Base-by-base conservation (phyloP, 2,113 vertebrate genomes). In the Anguilla japonica region DNA sequence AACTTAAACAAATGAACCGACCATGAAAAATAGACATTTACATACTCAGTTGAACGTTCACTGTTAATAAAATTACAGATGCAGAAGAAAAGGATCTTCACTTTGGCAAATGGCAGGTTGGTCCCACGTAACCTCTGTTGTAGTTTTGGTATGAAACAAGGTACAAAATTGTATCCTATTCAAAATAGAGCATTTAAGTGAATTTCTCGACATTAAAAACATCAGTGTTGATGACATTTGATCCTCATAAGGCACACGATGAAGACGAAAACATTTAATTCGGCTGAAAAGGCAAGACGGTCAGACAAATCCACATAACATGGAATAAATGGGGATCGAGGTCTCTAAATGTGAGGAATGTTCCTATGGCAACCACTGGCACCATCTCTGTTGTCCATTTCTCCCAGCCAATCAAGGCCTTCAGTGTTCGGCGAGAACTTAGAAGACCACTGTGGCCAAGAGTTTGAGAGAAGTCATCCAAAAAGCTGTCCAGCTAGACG, bases 41-140 rank as follows among this genome's bases (percentile, higher is more conserved):
- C 13, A 86, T 39, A 71, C 18, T 82, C 39, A 56, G 29, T 41
- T 53, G 56, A 26, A 29, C 41, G 39, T 46, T 41, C 43, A 60
- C 41, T 43, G 3, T n/a, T 40, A 85, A 40, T 29, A 41, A 50
- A 29, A 79, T 50, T 4, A 60, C 18, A 41, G 9, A 63, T 20
- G 20, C 34, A 29, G 29, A 63, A 57, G 50, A 82, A 39, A 39
- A 40, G 50, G 34, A 71, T 56, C 40, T 57, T 80, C 46, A 83
- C 81, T 87, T 87, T 87, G 86, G 86, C 82, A 87, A 79, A 26
- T 75, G 60, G 50, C 9, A 83, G n/a, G n/a, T 57, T 87, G 46
- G 82, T 79, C 82, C 82, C 29, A 29, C 11, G 53, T 57, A 75
- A n/a, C 63, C 7, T 60, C 57, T 50, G 13, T 81, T 29, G 41